Conservation (phyloP, 2,797 vertebrate species). For the Acipenser ruthenus region DNA sequence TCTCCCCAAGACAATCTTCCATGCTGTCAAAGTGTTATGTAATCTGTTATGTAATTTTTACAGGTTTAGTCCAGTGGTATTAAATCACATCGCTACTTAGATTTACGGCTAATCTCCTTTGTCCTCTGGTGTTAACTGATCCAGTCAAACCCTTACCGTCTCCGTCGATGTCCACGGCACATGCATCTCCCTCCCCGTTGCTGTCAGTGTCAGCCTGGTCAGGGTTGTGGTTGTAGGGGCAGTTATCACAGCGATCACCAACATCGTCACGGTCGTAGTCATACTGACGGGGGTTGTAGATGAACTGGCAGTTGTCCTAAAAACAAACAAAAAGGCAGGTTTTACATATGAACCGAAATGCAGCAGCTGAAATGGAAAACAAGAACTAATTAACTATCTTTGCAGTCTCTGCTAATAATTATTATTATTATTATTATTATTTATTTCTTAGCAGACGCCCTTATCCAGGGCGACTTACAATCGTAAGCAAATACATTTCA, state of each 20-base stretch:
- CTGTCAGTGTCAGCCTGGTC: conserved; percentile 92
- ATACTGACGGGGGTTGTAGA: conserved; percentile 91
- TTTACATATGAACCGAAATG: neutral
- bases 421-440: too few species aligned
- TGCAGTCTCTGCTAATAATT: too few species aligned
- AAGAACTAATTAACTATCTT: too few species aligned
- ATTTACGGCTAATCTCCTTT: too few species aligned
- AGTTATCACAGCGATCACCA: conserved; percentile 94
- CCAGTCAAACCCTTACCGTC: conserved; percentile 65
- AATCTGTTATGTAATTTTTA: neutral
- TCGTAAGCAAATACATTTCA: too few species aligned
- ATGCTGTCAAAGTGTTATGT: too few species aligned
- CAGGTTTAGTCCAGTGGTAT: neutral
- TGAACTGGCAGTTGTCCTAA: conserved; percentile 92
- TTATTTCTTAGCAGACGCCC: too few species aligned
- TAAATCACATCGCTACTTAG: too few species aligned
- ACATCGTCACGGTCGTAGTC: conserved; percentile 92
- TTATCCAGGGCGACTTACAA: too few species aligned
- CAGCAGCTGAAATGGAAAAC: too few species aligned
- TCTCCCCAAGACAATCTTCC: too few species aligned
- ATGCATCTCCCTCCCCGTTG: conserved; percentile 95
- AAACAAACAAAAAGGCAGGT: conserved; percentile 27
- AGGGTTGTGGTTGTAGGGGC: conserved; percentile 87
- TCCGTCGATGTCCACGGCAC: conserved; percentile 93
- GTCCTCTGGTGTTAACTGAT: too few species aligned